Conservation (phyloP, 2,113 vertebrate genomes). For the Scopus umbretta region DNA sequence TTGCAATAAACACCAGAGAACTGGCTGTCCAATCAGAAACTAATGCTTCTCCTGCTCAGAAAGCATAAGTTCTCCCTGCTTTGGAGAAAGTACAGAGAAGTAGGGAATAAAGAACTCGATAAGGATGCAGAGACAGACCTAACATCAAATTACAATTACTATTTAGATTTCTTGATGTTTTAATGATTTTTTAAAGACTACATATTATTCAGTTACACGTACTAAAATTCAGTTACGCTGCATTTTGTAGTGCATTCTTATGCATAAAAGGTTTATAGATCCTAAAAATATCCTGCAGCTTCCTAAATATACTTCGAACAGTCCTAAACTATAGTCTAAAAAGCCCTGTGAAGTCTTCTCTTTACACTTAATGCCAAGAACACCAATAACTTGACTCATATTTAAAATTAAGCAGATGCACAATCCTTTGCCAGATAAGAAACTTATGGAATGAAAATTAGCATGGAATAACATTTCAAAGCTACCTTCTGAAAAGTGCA, state of each 20-base stretch:
- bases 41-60: not conserved
- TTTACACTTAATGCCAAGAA: not conserved
- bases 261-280: not conserved
- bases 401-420: not conserved
- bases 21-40: not conserved
- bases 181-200: not conserved
- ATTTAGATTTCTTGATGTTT: not conserved
- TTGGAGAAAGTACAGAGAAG: not conserved
- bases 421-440: not conserved
- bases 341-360: not conserved
- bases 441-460: not conserved
- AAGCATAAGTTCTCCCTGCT: not conserved
- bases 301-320: not conserved
- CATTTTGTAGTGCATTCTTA: not conserved
- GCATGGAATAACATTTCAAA: not conserved
- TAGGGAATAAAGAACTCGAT: not conserved
- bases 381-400: not conserved
- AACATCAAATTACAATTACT: not conserved
- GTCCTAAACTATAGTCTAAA: not conserved
- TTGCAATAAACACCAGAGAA: not conserved
- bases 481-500: not conserved
- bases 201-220: not conserved
- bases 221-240: not conserved
- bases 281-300: not conserved
- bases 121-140: not conserved